Evolutionary conservation across 1,140 invertebrate genomes (phyloP), one percentile per base, ranked within the genome.

Genomic region (Macrosteles quadrilineatus): DNA sequence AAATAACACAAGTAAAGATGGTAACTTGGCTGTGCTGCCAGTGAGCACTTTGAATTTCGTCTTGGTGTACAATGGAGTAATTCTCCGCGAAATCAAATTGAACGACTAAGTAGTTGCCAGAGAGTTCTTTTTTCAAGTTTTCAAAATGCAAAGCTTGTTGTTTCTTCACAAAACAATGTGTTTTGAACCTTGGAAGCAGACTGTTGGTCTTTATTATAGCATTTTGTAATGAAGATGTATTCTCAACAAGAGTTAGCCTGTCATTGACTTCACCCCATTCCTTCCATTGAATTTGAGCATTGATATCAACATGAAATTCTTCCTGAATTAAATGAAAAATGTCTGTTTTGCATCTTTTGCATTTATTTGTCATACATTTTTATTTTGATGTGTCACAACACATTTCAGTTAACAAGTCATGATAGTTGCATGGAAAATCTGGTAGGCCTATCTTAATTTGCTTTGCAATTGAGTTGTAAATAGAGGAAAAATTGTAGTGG

Each of bases 1-100:
- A 76, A 59, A 71, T 59, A 43, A 66, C 66, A 71, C 76, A 71
- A 25, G 75, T 72, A 64, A 76, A 74, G 2, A 77, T 50, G 21
- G 75, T 74, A 40, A 70, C 73, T 68, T 77, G 76, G 27, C n/a
- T 40, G 40, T 77, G 71, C 6, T 67, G 32, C 73, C 76, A 77
- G 57, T 77, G 70, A 30, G 71, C 72, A 23, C 73, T 64, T 69
- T 77, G 75, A 40, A 71, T 68, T 29, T 71, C 74, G 71, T 77
- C 74, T 65, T 77, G 75, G 23, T 73, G 62, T 21, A 77, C 62
- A 63, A 75, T 74, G 31, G 67, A 73, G 63, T 72, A 76, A 68
- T 75, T 76, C 57, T 27, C 57, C 6, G 57, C 21, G 21, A 62
- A 62, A 62, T 62, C 57, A 62, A 62, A 62, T 30, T 62, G 57